Evolutionary conservation across 1,140 invertebrate genomes (phyloP), one percentile per base, ranked within the genome.

Genomic region (Solenopsis invicta): DNA sequence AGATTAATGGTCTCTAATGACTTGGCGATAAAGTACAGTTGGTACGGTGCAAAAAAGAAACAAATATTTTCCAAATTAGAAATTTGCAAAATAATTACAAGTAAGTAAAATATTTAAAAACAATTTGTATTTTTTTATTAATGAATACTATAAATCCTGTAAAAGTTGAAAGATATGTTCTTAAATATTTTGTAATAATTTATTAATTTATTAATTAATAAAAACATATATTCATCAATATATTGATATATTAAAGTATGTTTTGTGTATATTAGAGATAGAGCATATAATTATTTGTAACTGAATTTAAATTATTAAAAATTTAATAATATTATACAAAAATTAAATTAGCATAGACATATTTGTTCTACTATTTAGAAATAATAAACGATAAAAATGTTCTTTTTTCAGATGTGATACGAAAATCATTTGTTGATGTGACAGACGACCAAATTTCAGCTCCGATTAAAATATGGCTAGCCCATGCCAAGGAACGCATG

Each of bases 31-130:
- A n/a, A n/a, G 2, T 69, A 13, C 5, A 69, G 41, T 48, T 67
- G 66, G 41, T 48, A 69, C 6, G 66, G 66, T 13, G 66, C 66
- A 13, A 48, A 69, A 13, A 69, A 69, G 1, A 48, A 69, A 66
- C 29, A 37, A n/a, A 66, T n/a, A 8, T 66, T 66, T 66, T 66
- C 64, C 18, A 66, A 66, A 41, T 41, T 66, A 5, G 6, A 41
- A 16, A 66, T 66, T 2, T 66, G 37, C 37, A 66, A 66, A 69
- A 10, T 67, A 21, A 69, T 71, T 71, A 50, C 29, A 13, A 10
- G 41, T 69, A 71, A 71, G 45, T 71, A 69, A 62, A 62, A 62
- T 62, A 62, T 62, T 71, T 0, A 71, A 50, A 50, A 71, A 29
- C 10, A 48, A 29, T 29, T 9, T 71, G 1, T 9, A 21, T 21